phyloP scores from a whole-genome alignment of 1,140 invertebrate species.

The Drosophila ironensis region DNA sequence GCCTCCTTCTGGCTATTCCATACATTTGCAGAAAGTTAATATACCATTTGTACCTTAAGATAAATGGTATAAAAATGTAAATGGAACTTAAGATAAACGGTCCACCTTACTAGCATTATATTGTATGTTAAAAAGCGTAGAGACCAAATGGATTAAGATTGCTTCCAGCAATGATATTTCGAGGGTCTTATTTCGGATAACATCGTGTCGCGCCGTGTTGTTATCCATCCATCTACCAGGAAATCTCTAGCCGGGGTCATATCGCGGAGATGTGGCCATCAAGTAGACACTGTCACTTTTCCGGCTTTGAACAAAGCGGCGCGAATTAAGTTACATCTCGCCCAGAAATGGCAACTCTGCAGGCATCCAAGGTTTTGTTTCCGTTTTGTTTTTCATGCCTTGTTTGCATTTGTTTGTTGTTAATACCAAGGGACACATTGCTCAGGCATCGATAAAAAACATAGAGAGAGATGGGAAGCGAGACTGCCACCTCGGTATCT shows the following conservation, averaged over 20 bases:
- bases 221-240: slow-evolving; percentile 31
- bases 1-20: too few relatives aligned
- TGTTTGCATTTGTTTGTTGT: slow-evolving; percentile 2
- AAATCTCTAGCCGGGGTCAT: slow-evolving; percentile 20
- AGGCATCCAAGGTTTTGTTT: slow-evolving; percentile 20
- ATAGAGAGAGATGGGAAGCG: slow-evolving; percentile 3
- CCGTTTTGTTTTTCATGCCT: slow-evolving; percentile 40
- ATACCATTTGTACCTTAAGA: too few relatives aligned
- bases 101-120: too few relatives aligned
- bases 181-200: too few relatives aligned
- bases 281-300: slow-evolving; percentile 43
- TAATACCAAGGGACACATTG: slow-evolving; percentile 8
- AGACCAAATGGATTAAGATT: too few relatives aligned
- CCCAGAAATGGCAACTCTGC: slow-evolving; percentile 41
- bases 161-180: too few relatives aligned
- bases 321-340: slow-evolving; percentile 61
- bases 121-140: too few relatives aligned
- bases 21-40: too few relatives aligned
- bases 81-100: too few relatives aligned
- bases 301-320: slow-evolving; percentile 39
- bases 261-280: slow-evolving; percentile 14
- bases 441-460: background rate
- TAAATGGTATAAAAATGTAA: too few relatives aligned
- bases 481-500: background rate
- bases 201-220: background rate